A percentile compares a stretch with the other conserved stretches of the same genome.
Evolutionary conservation across 1,140 invertebrate genomes (phyloP).

Genomic region (Drosophila sturtevanti): DNA sequence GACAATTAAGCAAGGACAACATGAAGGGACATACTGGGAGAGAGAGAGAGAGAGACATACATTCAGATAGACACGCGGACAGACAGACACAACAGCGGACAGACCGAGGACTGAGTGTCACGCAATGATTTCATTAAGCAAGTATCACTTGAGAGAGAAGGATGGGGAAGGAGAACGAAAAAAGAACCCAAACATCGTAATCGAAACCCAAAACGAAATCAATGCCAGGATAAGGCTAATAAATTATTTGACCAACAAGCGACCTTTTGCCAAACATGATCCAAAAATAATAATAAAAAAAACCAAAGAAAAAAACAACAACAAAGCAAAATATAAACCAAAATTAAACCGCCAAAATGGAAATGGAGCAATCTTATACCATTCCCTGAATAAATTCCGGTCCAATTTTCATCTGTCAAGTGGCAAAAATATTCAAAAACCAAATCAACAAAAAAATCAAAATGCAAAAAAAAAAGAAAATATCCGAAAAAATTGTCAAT

Average conservation of each 20-base stretch:
- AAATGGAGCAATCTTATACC: constrained; percentile 24
- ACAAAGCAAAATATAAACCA: constrained; percentile 33
- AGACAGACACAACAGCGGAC: neutral
- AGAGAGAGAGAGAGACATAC: neutral
- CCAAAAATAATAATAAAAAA: constrained; percentile 46
- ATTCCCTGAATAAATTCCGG: constrained; percentile 26
- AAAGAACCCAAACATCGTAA: constrained; percentile 36
- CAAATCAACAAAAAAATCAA: constrained; percentile 1
- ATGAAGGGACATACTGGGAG: neutral
- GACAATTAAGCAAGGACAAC: constrained; percentile 51
- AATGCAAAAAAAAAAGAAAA: constrained; percentile 30
- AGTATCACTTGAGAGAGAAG: neutral
- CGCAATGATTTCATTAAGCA: constrained; percentile 60
- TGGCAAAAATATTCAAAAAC: constrained; percentile 31
- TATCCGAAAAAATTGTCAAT: constrained; percentile 57
- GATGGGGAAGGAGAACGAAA: neutral
- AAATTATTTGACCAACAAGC: constrained; percentile 59
- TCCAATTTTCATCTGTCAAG: constrained; percentile 33
- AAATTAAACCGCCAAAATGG: constrained; percentile 40
- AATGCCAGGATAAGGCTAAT: constrained; percentile 62
- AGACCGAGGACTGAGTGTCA: constrained; percentile 21
- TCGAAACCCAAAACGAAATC: constrained; percentile 52
- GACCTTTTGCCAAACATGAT: constrained; percentile 61
- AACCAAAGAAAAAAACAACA: constrained; percentile 38
- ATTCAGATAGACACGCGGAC: neutral